Base-by-base conservation (phyloP, 2,113 vertebrate species). In the Corythoichthys intestinalis region DNA sequence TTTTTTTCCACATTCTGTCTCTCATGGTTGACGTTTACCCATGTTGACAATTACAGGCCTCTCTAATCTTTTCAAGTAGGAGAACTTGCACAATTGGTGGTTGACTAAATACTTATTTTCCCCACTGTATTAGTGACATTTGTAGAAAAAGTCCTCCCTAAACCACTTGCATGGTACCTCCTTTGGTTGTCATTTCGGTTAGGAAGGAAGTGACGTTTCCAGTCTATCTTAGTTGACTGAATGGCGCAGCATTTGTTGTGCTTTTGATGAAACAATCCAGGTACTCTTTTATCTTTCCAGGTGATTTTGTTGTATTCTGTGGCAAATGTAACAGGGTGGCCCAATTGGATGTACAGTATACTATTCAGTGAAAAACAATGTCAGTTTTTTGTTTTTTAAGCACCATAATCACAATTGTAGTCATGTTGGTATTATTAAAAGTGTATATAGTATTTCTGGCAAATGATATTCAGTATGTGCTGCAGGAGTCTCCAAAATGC, bases 241-340 rank as follows among this genome's bases (percentile, higher is more conserved):
- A 13, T 50, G 74, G 80, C 86, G 85, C 67, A 57, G 75, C 87
- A 83, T 79, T 75, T 85, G 59, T 78, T 83, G 83, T 88, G 83
- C 80, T 86, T 88, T 86, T 82, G 70, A 80, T 78, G 78, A 78
- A 70, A 82, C 9, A 76, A 90, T 89, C 91, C 92, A 93, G 91
- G 91, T 92, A 88, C 80, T 92, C 85, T 90, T n/a, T 39, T n/a
- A n/a, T 41, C 38, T 84, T 91, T 92, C 88, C 92, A 92, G 91
- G 91, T 91, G 83, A 88, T 86, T 86, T 86, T 80, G 84, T 86
- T 83, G 85, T 84, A 78, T 89, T 90, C 89, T 91, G 88, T 90
- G 90, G 88, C 87, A 86, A 85, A 79, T 83, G 82, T 89, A 86
- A 88, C 91, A 92, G 89, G 91, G 85, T 91, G 89, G 86, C 83